A percentile compares a stretch with the other conserved stretches of the same genome.
phyloP scores from a whole-genome alignment of 2,797 vertebrate species.

The Macropus fuliginosus region DNA sequence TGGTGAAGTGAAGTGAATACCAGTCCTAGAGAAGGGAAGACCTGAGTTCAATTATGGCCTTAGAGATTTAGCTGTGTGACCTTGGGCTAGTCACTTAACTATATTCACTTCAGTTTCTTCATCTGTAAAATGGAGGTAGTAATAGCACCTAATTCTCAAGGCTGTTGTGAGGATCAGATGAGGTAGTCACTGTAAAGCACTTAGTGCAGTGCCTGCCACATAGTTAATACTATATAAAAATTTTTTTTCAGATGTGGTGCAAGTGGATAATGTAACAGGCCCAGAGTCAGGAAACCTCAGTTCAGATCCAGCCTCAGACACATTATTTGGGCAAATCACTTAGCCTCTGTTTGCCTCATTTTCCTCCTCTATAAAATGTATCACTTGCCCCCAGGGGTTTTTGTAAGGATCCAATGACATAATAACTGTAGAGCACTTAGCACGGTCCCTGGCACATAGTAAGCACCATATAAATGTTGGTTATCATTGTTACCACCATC shows the following conservation, averaged over 20 bases:
- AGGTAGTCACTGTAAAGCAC: background rate
- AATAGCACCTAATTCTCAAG: background rate
- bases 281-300: background rate
- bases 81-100: background rate
- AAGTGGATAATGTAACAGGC: background rate
- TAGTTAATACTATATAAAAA: too few relatives aligned
- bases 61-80: background rate
- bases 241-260: background rate
- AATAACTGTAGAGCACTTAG: background rate
- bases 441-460: background rate
- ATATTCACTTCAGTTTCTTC: background rate
- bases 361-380: background rate
- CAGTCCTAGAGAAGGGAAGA: background rate
- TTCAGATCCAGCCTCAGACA: background rate
- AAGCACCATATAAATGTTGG: background rate
- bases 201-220: too few relatives aligned
- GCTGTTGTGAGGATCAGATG: background rate
- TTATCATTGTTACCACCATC: too few relatives aligned
- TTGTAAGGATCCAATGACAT: background rate
- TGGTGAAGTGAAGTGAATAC: too few relatives aligned
- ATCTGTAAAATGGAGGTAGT: background rate
- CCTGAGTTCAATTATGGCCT: background rate
- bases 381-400: background rate
- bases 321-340: background rate
- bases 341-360: background rate